These are phyloP conservation scores for Apamea epomidion DNA, from an alignment of 2,888 invertebrate genomes.

Conservation along the genomic window DNA sequence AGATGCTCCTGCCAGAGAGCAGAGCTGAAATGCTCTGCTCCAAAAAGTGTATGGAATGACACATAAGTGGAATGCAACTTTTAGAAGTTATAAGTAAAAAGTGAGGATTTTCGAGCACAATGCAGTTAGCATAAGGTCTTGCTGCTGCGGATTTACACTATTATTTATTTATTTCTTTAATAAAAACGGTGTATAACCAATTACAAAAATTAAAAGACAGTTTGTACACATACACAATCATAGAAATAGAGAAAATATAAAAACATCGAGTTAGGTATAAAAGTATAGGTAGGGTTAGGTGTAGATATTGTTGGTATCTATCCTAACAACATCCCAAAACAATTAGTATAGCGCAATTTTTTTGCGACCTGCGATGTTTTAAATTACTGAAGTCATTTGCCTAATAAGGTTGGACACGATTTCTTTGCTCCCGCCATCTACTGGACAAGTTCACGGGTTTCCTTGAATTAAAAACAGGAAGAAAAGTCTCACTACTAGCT, in stretches of 20 bases:
- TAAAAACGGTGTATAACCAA: too few relatives aligned
- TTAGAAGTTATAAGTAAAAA: too few relatives aligned
- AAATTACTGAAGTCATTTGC: neutral
- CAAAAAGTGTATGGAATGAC: neutral
- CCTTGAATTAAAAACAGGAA: neutral
- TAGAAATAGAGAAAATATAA: neutral
- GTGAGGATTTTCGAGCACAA: too few relatives aligned
- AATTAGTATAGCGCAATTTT: neutral
- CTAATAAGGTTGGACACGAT: accelerated
- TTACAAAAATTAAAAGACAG: too few relatives aligned
- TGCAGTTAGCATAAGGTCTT: neutral
- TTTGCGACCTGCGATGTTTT: too few relatives aligned
- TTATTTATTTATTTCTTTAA: too few relatives aligned
- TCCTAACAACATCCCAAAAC: neutral
- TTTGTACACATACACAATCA: neutral
- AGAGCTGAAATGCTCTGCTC: neutral
- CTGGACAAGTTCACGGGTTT: neutral
- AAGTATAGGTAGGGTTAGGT: neutral
- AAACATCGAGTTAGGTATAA: neutral
- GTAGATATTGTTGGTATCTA: too few relatives aligned
- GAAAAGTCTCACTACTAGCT: conserved; percentile 1
- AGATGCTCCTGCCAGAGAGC: neutral
- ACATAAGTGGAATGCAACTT: too few relatives aligned
- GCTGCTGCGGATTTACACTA: neutral
- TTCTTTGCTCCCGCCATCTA: neutral